phyloP scores from a whole-genome alignment of 2,888 invertebrate species.

The Eulithis prunata region DNA sequence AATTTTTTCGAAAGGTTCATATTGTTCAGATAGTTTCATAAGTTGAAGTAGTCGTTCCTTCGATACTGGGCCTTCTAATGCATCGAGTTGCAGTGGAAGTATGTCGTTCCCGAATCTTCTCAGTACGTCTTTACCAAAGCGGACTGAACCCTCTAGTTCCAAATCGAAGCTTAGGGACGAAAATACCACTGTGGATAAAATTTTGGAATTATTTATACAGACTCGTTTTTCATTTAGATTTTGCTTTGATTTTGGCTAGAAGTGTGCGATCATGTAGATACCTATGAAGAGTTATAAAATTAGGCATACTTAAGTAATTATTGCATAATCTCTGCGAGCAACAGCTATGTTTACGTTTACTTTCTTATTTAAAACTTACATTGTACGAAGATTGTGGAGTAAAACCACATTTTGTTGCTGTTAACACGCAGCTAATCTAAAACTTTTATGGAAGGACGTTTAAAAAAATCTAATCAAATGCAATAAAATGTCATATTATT shows the following conservation, averaged over 20 bases:
- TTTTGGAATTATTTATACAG: neutral
- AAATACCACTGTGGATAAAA: slow-evolving; percentile 6
- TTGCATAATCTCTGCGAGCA: too few relatives aligned
- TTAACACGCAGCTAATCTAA: neutral
- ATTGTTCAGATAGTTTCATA: neutral
- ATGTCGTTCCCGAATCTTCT: slow-evolving; percentile 7
- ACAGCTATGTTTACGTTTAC: too few relatives aligned
- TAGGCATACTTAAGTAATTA: too few relatives aligned
- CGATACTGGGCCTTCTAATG: neutral
- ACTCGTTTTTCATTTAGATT: too few relatives aligned
- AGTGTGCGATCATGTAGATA: too few relatives aligned
- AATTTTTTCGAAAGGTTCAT: neutral
- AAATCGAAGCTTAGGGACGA: slow-evolving; percentile 5
- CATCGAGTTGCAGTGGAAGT: neutral
- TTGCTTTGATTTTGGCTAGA: too few relatives aligned
- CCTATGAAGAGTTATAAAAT: too few relatives aligned
- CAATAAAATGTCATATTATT: too few relatives aligned
- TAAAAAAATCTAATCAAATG: neutral
- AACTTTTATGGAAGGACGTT: neutral
- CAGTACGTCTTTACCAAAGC: slow-evolving; percentile 15
- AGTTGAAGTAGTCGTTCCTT: neutral
- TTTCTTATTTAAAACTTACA: neutral
- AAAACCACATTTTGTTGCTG: slow-evolving; percentile 1
- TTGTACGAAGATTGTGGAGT: slow-evolving; percentile 1
- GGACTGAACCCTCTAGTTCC: slow-evolving; percentile 11